phyloP scores from a whole-genome alignment of 2,888 invertebrate genomes.

The Trachelus troglodyta region DNA sequence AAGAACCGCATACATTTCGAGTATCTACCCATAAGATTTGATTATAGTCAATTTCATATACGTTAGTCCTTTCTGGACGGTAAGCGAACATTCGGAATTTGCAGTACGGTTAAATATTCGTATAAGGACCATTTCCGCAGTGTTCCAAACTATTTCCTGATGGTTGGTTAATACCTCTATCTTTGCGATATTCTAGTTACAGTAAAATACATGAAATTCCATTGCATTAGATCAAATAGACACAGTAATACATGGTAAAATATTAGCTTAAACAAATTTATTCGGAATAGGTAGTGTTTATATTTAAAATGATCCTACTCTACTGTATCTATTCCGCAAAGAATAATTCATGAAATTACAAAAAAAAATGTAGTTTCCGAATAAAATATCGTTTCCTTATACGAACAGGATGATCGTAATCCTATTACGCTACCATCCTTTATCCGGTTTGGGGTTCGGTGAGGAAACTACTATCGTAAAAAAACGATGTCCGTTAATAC shows the following conservation, averaged over 20 bases:
- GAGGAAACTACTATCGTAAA: neutral
- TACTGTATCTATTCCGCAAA: neutral
- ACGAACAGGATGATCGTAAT: neutral
- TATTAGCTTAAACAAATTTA: neutral
- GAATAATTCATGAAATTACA: neutral
- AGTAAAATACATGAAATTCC: neutral
- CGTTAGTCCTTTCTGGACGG: neutral
- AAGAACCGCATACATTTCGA: neutral
- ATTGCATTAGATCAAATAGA: neutral
- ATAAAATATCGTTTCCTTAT: neutral
- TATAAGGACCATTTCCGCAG: neutral
- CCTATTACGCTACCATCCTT: neutral
- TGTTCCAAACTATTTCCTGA: neutral
- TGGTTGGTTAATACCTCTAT: neutral
- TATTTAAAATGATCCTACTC: neutral
- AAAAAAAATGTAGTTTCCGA: neutral
- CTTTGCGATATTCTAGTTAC: neutral
- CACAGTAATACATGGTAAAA: neutral
- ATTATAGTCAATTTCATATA: neutral
- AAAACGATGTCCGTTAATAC: neutral
- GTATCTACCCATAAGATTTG: neutral
- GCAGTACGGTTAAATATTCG: neutral
- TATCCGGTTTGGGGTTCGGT: neutral
- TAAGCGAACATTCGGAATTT: neutral
- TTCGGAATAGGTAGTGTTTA: neutral